Conservation (phyloP, 1,140 invertebrate genomes). For the Brachionus angularis region DNA sequence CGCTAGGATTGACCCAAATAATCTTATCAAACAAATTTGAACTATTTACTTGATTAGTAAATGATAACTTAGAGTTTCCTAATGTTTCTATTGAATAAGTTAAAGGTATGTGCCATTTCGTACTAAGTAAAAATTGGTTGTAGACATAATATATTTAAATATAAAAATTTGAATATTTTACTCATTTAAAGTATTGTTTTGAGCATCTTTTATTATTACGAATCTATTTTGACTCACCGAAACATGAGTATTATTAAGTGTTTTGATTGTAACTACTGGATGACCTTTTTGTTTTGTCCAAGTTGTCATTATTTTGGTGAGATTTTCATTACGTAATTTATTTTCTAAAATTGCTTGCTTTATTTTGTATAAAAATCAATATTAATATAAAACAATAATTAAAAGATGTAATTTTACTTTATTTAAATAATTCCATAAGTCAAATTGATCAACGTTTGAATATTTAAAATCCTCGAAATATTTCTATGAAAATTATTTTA, state of each 20-base stretch:
- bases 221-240: slow-evolving; percentile 59
- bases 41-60: slow-evolving; percentile 10
- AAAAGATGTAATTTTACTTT: neutral
- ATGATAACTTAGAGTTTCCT: neutral
- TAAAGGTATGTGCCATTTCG: slow-evolving; percentile 9
- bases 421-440: slow-evolving; percentile 12
- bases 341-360: slow-evolving; percentile 29
- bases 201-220: slow-evolving; percentile 48
- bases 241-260: slow-evolving; percentile 46
- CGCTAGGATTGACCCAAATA: neutral
- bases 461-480: slow-evolving; percentile 31
- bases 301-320: slow-evolving; percentile 75
- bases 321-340: slow-evolving; percentile 46
- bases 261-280: slow-evolving; percentile 64
- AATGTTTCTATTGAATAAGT: neutral
- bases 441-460: slow-evolving; percentile 35
- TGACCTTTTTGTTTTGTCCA: slow-evolving; percentile 84
- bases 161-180: neutral
- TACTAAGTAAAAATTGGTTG: neutral
- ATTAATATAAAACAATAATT: neutral
- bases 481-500: neutral
- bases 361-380: neutral
- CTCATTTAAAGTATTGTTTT: slow-evolving; percentile 8
- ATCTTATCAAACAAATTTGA: slow-evolving; percentile 12
- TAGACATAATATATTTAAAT: neutral